Conservation (phyloP, 2,797 vertebrate genomes). For the Halcyon smyrnensis region DNA sequence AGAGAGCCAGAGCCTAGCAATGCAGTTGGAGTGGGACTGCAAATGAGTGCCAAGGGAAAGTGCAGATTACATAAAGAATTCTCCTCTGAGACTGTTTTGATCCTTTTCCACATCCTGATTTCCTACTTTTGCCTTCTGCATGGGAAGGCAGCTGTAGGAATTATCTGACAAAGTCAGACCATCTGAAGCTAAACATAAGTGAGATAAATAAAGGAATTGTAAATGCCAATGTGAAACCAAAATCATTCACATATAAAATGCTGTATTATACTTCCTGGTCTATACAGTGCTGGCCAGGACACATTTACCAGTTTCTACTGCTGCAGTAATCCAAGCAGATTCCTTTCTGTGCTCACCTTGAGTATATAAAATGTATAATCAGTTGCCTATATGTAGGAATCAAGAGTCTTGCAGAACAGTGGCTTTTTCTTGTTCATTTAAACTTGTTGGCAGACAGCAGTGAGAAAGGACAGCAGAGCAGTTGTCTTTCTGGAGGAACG, state of each 20-base stretch:
- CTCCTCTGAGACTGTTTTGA: background rate
- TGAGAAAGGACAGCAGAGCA: background rate
- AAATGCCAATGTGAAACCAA: background rate
- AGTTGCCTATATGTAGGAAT: background rate
- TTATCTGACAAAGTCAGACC: slow-evolving; percentile 1
- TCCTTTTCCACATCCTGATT: background rate
- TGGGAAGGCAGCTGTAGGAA: background rate
- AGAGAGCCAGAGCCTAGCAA: background rate
- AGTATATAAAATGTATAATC: background rate
- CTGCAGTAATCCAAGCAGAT: background rate
- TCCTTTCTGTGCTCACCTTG: background rate
- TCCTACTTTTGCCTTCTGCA: background rate
- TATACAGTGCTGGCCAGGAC: background rate
- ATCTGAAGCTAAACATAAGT: slow-evolving; percentile 14
- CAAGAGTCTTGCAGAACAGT: background rate
- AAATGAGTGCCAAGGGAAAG: background rate
- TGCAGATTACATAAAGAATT: background rate
- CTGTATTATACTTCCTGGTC: background rate
- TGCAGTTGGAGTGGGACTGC: background rate
- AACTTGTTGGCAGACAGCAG: background rate
- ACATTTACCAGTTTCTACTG: background rate
- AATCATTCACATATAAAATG: background rate
- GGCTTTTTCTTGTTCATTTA: background rate
- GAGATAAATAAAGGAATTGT: background rate
- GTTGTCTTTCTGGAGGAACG: background rate